These are phyloP conservation scores for Actinia equina DNA, from an alignment of 64 coral and sea anemone species.

Conservation along the genomic window DNA sequence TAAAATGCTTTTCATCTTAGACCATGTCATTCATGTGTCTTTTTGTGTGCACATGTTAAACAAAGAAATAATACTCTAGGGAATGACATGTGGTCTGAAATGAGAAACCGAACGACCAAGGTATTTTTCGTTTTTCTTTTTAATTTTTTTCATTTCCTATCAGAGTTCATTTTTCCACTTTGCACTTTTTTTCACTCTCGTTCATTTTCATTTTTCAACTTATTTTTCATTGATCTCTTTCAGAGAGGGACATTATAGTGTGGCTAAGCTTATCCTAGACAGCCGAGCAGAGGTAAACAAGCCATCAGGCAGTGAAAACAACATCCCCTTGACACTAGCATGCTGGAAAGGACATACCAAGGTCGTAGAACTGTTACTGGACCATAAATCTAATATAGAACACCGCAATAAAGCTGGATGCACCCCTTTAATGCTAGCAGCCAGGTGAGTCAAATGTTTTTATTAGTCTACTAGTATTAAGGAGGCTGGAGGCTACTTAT, in stretches of 20 bases:
- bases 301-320: slow-evolving; percentile 99
- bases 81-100: too few relatives aligned
- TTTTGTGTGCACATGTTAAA: too few relatives aligned
- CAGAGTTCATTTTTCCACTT: too few relatives aligned
- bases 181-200: too few relatives aligned
- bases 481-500: too few relatives aligned
- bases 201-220: not conserved
- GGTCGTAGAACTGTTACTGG: slow-evolving; percentile 88
- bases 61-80: too few relatives aligned
- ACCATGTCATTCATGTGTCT: too few relatives aligned
- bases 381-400: slow-evolving; percentile 98
- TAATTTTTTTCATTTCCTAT: too few relatives aligned
- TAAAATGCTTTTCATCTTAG: too few relatives aligned
- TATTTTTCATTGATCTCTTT: not conserved
- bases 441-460: slow-evolving; percentile 51
- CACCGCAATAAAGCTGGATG: slow-evolving; percentile 98
- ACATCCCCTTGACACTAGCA: slow-evolving; percentile 94
- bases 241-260: slow-evolving; percentile 95
- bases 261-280: slow-evolving; percentile 95
- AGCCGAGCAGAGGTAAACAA: slow-evolving; percentile 92
- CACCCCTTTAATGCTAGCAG: slow-evolving; percentile 95
- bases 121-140: too few relatives aligned
- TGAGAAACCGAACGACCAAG: too few relatives aligned
- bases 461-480: too few relatives aligned
- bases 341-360: slow-evolving; percentile 99